Evolutionary conservation across 2,797 vertebrate species (phyloP), one percentile per base, ranked within the genome.

Genomic region (Lerista edwardsae): DNA sequence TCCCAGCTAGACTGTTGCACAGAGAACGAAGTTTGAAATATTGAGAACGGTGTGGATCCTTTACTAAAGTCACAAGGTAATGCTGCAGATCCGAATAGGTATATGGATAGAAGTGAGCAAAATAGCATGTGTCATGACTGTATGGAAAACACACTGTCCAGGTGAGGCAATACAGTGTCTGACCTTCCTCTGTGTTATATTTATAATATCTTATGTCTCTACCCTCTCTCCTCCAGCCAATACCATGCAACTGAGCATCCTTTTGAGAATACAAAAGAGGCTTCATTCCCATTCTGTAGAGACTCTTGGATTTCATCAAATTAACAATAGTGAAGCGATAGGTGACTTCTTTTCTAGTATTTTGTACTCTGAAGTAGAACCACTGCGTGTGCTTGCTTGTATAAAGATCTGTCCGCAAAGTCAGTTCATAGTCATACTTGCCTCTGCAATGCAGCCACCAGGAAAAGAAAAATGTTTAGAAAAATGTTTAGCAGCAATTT

Each of bases 311-410:
- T 91, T 99, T 99, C 82, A 97, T 97, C 93, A 99, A 77, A 95
- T 99, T 99, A 90, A 96, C 72, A 0, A 99, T 98, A 67, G 97
- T 99, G 95, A 99, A 99, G 88, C 97, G 96, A 86, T 98, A 99
- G 3, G 94, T 96, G 0, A 94, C 87, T 0, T 93, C 96, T 4
- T 93, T 96, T 47, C 95, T 97, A 87, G 96, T 98, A 94, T 99
- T 98, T 90, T 95, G 96, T 76, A 99, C 95, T n/a, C 96, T 95
- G 94, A 99, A 99, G 93, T 99, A 99, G 93, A 98, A 99, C 98
- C 98, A 99, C 93, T 99, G 98, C 0, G 97, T 98, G 94, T 99
- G 97, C 85, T 98, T 99, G 90, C 88, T 86, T 0, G 98, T 99
- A 95, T 98, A 99, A 78, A 98, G 93, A 94, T 99, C 98, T 0